These are phyloP conservation scores for Clarias batrachus DNA, from an alignment of 2,113 vertebrate genomes.

Conservation along the genomic window DNA sequence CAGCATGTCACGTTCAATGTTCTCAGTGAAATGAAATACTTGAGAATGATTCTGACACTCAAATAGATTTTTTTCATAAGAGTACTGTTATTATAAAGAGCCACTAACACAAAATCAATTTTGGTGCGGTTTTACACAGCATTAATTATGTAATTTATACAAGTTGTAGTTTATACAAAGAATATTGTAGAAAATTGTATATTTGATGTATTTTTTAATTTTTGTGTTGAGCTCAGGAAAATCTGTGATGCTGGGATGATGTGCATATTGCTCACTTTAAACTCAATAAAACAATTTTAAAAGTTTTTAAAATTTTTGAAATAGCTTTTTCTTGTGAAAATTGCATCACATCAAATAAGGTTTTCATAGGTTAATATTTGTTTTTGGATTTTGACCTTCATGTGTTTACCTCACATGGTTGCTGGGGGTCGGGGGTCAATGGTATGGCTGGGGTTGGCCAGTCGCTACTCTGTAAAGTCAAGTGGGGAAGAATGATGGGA, in stretches of 20 bases:
- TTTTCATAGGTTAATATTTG: not conserved
- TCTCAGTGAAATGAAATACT: not conserved
- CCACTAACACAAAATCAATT: not conserved
- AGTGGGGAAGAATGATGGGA: too few species aligned
- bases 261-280: not conserved
- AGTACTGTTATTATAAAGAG: not conserved
- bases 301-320: not conserved
- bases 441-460: too few species aligned
- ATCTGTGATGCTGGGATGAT: not conserved
- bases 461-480: too few species aligned
- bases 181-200: not conserved
- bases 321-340: not conserved
- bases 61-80: not conserved
- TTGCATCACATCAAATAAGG: not conserved
- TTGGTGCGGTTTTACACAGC: not conserved
- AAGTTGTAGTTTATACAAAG: not conserved
- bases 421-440: too few species aligned
- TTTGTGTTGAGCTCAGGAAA: constrained; percentile 3
- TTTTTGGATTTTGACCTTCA: not conserved
- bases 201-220: not conserved
- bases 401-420: not conserved
- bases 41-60: not conserved
- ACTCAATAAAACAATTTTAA: not conserved
- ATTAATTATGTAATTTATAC: not conserved
- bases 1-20: not conserved